A percentile compares a stretch with the other conserved stretches of the same genome.
Conservation (phyloP, 2,113 vertebrate genomes). For the Blennius ocellaris region DNA sequence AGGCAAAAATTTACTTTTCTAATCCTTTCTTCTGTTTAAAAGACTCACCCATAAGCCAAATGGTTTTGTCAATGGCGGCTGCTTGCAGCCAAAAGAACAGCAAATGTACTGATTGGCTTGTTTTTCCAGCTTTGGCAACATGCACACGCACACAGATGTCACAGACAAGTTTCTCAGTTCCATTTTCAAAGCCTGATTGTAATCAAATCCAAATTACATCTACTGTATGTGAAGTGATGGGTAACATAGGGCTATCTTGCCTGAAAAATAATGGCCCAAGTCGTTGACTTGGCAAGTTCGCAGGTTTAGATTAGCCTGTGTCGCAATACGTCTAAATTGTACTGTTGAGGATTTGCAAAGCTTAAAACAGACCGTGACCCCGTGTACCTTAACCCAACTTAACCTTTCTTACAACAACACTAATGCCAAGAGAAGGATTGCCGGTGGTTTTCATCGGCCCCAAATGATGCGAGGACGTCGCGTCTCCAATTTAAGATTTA, state of each 20-base stretch:
- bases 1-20: background rate
- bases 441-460: no score
- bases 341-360: background rate
- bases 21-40: slow-evolving; percentile 1
- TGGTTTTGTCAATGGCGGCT: background rate
- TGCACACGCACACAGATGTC: background rate
- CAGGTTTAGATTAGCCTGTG: background rate
- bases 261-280: background rate
- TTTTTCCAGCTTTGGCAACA: background rate
- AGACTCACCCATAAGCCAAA: background rate
- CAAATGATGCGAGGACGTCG: no score
- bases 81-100: slow-evolving; percentile 3
- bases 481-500: no score
- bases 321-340: background rate
- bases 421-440: no score
- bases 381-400: background rate
- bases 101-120: background rate
- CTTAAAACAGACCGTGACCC: background rate
- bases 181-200: background rate
- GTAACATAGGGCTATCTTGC: background rate
- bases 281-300: background rate
- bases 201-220: slow-evolving; percentile 5
- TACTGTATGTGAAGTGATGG: background rate
- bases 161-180: background rate
- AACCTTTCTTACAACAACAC: background rate